Evolutionary conservation across 2,888 invertebrate species (phyloP), one percentile per base, ranked within the genome.

Genomic region (Elmis aenea): DNA sequence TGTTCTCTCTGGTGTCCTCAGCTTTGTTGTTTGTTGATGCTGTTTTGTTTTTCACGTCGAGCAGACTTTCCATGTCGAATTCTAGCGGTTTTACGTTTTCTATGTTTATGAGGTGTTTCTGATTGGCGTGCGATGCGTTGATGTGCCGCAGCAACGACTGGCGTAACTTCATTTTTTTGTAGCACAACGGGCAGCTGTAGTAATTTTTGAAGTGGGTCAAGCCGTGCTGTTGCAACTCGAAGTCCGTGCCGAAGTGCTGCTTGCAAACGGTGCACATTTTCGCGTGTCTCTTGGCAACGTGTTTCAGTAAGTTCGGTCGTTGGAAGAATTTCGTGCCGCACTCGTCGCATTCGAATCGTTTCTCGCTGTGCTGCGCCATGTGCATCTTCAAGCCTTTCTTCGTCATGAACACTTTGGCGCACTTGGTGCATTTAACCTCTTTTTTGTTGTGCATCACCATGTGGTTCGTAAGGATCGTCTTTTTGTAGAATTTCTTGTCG

Each of bases 401-500:
- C 6, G 45, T 45, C 38, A 50, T 51, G 28, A 51, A 54, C 20
- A 40, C 47, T 26, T 51, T 49, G 9, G 33, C 21, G 35, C 58
- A 57, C 3, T 42, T 23, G 10, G 37, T 28, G 24, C 54, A 42
- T 5, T 28, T 2, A 30, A 45, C 42, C 38, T 40, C 13, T n/a
- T 23, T 10, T 6, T 34, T 29, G 9, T 35, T 30, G 26, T 54
- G 53, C 3, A 30, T 26, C 13, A 42, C 10, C 24, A 46, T 25
- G 31, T 58, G 58, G 13, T 33, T 33, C 23, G 34, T 38, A 10
- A 54, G 44, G 1, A 41, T 30, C 18, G 53, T 51, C 3, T 10
- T 5, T 12, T 54, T 36, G 27, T 50, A 31, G 38, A 54, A 58
- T 21, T 44, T 54, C 25, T 56, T 58, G 15, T 48, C 38, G 33